A percentile compares a stretch with the other conserved stretches of the same genome.
Conservation (phyloP, 2,797 vertebrate species). For the Cephalopachus bancanus region DNA sequence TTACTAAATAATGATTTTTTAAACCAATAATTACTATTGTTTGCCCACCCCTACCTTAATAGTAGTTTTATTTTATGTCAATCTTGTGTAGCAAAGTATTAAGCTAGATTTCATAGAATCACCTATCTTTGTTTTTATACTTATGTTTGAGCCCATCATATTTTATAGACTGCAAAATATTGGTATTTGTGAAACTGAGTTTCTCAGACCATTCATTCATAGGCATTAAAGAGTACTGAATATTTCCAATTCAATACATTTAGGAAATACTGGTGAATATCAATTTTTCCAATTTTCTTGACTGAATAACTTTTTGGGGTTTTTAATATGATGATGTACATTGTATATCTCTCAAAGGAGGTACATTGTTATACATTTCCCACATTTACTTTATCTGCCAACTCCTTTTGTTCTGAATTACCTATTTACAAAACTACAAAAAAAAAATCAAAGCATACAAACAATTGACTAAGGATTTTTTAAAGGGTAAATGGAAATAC, state of each 20-base stretch:
- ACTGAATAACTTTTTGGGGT: not conserved
- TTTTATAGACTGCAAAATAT: not conserved
- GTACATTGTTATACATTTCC: not conserved
- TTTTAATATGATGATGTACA: not conserved
- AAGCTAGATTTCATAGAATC: not conserved
- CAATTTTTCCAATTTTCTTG: not conserved
- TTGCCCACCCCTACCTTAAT: not conserved
- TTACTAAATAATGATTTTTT: conserved; percentile 8
- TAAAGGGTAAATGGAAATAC: not conserved
- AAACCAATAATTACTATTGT: not conserved
- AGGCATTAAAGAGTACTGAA: not conserved
- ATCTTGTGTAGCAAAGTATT: not conserved
- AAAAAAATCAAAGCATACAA: not conserved
- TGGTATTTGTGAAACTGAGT: not conserved
- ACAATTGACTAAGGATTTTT: not conserved
- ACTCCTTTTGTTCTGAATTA: not conserved
- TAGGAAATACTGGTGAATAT: not conserved
- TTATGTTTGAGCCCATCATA: not conserved
- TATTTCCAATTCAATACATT: not conserved
- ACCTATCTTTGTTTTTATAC: not conserved
- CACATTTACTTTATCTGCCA: not conserved
- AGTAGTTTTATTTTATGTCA: not conserved
- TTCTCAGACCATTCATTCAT: not conserved
- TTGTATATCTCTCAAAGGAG: not conserved
- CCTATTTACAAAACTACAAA: not conserved